Base-by-base conservation (phyloP, 2,888 invertebrate genomes). In the Pristionchus exspectatus region DNA sequence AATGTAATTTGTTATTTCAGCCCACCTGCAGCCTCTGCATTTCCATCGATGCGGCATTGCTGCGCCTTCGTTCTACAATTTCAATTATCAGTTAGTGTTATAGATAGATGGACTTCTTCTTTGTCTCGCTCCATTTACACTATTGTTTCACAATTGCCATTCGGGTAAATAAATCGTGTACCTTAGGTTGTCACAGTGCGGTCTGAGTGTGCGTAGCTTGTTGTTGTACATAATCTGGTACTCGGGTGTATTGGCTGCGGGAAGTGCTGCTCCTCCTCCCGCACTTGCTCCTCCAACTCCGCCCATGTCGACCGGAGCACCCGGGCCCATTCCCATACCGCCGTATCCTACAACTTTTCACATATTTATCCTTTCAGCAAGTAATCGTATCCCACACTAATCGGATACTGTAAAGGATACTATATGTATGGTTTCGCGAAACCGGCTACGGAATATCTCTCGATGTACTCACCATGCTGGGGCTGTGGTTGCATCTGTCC, bases 141-240 rank as follows among this genome's bases (percentile, higher is more conserved):
- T 50, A 50, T 7, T 50, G 44, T 9, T 50, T 50, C 44, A 50
- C 44, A 9, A 50, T 12, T 50, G 44, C 44, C 44, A 10, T 50
- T 50, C 44, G 44, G 44, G 10, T 50, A 50, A 9, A 16, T 27
- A 1, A 44, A 44, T 77, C 21, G 16, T 44, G 77, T 77, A 77
- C 92, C 90, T 90, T 86, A 93, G 87, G 89, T 90, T 92, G 24
- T 92, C 92, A 90, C 92, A 91, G 87, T 91, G 90, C 30, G 91
- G 91, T 38, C 90, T 88, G 83, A 93, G 91, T 10, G 89, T 81
- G 33, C 84, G 59, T 33, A 93, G 84, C 72, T 92, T 93, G 33
- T 81, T 86, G n/a, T 90, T 84, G 89, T 93, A 93, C 54, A 91
- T 89, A 30, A 81, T 83, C 87, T 92, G 91, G 44, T 59, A 50